These are phyloP conservation scores for Asbolus verrucosus DNA, from an alignment of 1,140 invertebrate species.

Conservation along the genomic window DNA sequence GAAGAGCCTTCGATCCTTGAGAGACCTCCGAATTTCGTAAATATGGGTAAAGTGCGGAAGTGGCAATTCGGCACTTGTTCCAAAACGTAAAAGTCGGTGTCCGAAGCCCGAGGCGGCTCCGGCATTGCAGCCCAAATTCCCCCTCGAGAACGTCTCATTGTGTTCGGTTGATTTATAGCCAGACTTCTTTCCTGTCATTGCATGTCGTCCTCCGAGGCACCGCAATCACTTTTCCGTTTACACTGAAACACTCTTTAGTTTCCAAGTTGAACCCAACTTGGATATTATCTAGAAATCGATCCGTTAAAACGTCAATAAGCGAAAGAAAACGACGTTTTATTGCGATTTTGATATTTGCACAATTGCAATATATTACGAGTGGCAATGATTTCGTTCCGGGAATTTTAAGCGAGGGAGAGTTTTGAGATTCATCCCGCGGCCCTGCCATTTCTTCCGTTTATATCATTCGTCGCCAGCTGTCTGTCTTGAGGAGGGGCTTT, in stretches of 20 bases:
- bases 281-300: neutral
- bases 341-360: neutral
- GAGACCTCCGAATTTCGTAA: slow-evolving; percentile 17
- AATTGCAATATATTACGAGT: neutral
- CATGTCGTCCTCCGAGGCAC: neutral
- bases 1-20: slow-evolving; percentile 1
- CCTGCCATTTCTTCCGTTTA: slow-evolving; percentile 17
- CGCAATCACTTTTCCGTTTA: slow-evolving; percentile 12
- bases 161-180: slow-evolving; percentile 39
- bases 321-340: too few relatives aligned
- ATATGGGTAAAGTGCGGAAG: slow-evolving; percentile 2
- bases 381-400: neutral
- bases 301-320: neutral
- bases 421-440: neutral
- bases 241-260: neutral
- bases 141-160: slow-evolving; percentile 33
- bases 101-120: neutral
- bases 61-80: slow-evolving; percentile 14
- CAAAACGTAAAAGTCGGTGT: neutral
- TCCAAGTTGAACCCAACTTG: neutral
- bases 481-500: too few relatives aligned
- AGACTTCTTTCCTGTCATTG: slow-evolving; percentile 35
- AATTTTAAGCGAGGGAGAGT: neutral
- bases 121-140: neutral
- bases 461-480: neutral